Percentiles rank a stretch among this genome's conserved stretches.
Evolutionary conservation across 1,140 invertebrate species (phyloP).

Genomic region (Phortica variegata): DNA sequence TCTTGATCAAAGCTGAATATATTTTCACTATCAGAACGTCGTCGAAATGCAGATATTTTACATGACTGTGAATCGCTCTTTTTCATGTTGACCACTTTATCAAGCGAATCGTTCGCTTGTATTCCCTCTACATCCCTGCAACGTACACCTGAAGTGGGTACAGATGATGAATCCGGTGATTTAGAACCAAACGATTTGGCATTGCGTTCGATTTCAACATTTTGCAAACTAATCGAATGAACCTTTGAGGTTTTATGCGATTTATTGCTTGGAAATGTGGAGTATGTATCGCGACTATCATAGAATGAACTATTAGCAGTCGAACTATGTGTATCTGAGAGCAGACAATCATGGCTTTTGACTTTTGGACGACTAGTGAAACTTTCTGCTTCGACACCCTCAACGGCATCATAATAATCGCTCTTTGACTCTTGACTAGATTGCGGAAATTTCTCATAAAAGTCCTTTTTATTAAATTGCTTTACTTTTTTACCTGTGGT

Average conservation of each 20-base stretch:
- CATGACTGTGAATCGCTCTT: conserved; percentile 46
- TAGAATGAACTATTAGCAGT: conserved; percentile 64
- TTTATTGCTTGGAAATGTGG: conserved; percentile 65
- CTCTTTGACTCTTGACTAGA: conserved; percentile 68
- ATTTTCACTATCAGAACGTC: conserved; percentile 62
- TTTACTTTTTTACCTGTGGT: conserved; percentile 54
- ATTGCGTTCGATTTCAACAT: conserved; percentile 68
- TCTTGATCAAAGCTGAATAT: conserved; percentile 72
- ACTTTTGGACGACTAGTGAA: conserved; percentile 45
- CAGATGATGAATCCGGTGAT: conserved; percentile 45
- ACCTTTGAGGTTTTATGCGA: conserved; percentile 61
- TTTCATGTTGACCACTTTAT: conserved; percentile 41
- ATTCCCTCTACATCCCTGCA: conserved; percentile 48
- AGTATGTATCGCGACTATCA: conserved; percentile 65
- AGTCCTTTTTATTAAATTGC: conserved; percentile 46
- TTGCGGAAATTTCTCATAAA: conserved; percentile 59
- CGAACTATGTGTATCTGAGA: conserved; percentile 60
- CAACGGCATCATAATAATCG: conserved; percentile 63
- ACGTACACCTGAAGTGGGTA: conserved; percentile 37
- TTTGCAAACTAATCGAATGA: conserved; percentile 67
- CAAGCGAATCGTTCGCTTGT: conserved; percentile 45
- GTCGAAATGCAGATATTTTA: conserved; percentile 46
- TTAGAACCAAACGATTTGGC: conserved; percentile 55
- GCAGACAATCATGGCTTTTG: conserved; percentile 62
- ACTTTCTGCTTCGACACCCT: conserved; percentile 29